phyloP scores from a whole-genome alignment of 1,140 invertebrate species.

The Acromyrmex echinatior region DNA sequence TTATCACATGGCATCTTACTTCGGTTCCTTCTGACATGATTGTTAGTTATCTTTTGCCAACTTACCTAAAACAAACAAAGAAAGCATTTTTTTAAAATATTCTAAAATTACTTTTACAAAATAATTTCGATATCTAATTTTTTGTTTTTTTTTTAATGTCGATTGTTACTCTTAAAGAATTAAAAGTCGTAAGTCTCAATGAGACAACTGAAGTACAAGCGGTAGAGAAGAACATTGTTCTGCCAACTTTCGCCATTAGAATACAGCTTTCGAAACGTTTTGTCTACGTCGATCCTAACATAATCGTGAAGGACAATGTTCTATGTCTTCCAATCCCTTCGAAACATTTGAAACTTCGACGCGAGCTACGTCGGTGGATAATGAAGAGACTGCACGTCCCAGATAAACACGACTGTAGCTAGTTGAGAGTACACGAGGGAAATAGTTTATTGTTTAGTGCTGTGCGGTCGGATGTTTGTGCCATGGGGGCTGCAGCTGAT shows the following conservation, averaged over 20 bases:
- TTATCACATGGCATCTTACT: neutral
- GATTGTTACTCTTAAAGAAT: neutral
- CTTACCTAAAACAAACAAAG: constrained; percentile 71
- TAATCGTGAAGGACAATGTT: constrained; percentile 46
- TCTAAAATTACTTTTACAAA: neutral
- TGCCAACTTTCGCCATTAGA: constrained; percentile 53
- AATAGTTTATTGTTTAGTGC: constrained; percentile 80
- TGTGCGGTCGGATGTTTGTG: constrained; percentile 67
- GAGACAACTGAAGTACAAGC: neutral
- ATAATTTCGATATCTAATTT: constrained; percentile 7
- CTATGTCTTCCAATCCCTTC: constrained; percentile 53
- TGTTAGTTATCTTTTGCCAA: neutral
- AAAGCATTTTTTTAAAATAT: constrained; percentile 1
- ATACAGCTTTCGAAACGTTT: constrained; percentile 40
- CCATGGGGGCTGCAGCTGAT: constrained; percentile 47
- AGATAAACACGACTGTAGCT: constrained; percentile 76
- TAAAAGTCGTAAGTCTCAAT: neutral
- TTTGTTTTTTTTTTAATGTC: neutral
- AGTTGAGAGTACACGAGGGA: constrained; percentile 68
- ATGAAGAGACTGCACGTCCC: constrained; percentile 79
- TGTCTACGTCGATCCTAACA: constrained; percentile 44
- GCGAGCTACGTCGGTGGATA: constrained; percentile 76
- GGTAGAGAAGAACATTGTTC: constrained; percentile 1
- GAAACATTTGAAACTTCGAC: constrained; percentile 74
- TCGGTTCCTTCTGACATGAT: neutral